Base-by-base conservation (phyloP, 2,113 vertebrate genomes). In the Paratilapia polleni region DNA sequence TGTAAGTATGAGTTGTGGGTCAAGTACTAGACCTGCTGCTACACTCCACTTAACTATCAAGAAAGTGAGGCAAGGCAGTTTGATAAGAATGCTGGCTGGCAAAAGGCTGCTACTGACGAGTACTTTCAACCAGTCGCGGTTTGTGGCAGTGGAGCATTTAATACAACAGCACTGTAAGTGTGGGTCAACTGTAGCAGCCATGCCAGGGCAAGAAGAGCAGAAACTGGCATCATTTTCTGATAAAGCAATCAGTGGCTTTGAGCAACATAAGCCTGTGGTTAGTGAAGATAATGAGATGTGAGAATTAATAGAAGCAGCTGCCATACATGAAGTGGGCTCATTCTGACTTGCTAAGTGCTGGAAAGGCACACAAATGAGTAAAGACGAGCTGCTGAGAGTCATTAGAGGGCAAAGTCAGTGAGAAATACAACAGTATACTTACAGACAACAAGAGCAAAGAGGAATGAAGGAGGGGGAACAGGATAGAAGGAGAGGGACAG, bases 401-500 rank as follows among this genome's bases (percentile, higher is more conserved):
- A 60, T 80, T 86, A 85, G 70, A 87, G 87, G 87, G 60, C 83
- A 92, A 87, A 89, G 74, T 68, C 75, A 78, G 56, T 36, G 47
- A 87, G 75, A 80, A 85, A 86, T 73, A 76, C 77, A 83, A 64
- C 41, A n/a, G 22, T 47, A 63, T 76, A 78, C 41, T 89, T 84
- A 88, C 81, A 89, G 84, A 85, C 78, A 82, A 83, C 81, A 91
- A 87, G 75, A 90, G 84, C 83, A 83, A 85, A 84, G 83, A 91
- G 77, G 82, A 84, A 82, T 78, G 85, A 89, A 91, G 81, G 81
- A 86, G 70, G 87, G 78, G 85, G 83, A 90, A 62, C 36, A 74
- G 91, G 52, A 84, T 57, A 87, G 88, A 87, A 34, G n/a, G 81
- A 87, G 80, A 90, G 87, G 87, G 91, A 89, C 89, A 93, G 90